Base-by-base conservation (phyloP, 2,797 vertebrate species). In the Cephalopachus bancanus region DNA sequence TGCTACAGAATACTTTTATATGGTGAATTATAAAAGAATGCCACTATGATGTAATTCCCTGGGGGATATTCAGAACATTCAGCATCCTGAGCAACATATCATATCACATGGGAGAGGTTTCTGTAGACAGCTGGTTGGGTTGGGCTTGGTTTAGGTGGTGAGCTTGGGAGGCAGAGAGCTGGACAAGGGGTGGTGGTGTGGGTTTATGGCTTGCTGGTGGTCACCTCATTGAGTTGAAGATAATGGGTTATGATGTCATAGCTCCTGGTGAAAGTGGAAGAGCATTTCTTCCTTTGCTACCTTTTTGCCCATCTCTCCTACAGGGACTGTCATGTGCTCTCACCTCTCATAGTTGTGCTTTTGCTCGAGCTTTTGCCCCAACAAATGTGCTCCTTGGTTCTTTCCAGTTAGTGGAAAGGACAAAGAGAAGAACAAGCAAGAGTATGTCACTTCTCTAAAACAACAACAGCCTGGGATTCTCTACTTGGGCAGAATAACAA, bases 11-110 rank as follows among this genome's bases (percentile, higher is more conserved):
- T 69, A 75, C n/a, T 62, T 79, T 75, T 57, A 72, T 17, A 17
- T 15, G 74, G 53, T 83, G 53, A 95, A 65, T 84, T 30, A 51
- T 92, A 65, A 78, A 78, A 89, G 49, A 69, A 84, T 83, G 28
- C n/a, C 64, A 89, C 59, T 69, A 17, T 75, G 33, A 76, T 65
- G 17, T 91, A 87, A 91, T 69, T 72, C 64, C 80, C 26, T 87
- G 49, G 60, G 67, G 55, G 17, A 64, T 28, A 91, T 28, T 69
- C 59, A 91, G 67, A 75, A 8, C 59, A 49, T 80, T 81, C 8
- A 44, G n/a, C 53, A 30, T 96, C 49, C 96, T 59, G 14, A 85
- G 67, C 28, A 72, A 62, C 26, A 49, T 79, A 53, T 24, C 60
- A 81, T 79, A 37, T 37, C 69, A 71, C 1, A 14, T 55, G 53